Conservation (phyloP, 1,140 invertebrate species). For the Bilobella aurantiaca region DNA sequence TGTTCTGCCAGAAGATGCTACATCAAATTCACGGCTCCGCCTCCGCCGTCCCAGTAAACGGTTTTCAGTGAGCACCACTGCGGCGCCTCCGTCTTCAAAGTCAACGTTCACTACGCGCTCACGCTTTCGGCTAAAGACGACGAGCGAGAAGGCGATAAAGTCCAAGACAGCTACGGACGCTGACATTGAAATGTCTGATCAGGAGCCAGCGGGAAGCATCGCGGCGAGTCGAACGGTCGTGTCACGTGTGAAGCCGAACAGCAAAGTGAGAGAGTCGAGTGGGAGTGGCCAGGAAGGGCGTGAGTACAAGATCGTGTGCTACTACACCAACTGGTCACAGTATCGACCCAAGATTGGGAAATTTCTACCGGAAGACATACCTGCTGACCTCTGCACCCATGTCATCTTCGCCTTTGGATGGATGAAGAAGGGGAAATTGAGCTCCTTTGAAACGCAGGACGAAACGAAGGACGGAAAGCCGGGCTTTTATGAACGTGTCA, state of each 20-base stretch:
- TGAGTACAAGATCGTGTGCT: conserved; percentile 60
- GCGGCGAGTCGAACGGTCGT: background rate
- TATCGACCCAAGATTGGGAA: conserved; percentile 86
- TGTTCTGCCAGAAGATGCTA: background rate
- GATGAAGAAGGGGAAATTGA: conserved; percentile 87
- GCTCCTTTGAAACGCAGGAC: conserved; percentile 83
- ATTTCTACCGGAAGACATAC: conserved; percentile 87
- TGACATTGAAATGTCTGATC: conserved; percentile 45
- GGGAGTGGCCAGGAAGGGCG: background rate
- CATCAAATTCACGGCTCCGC: background rate
- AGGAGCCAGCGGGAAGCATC: conserved; percentile 40
- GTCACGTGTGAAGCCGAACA: background rate
- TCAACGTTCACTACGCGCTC: background rate
- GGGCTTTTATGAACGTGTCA: conserved; percentile 75
- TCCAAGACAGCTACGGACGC: conserved; percentile 44
- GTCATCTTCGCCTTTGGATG: conserved; percentile 92
- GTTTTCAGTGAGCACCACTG: background rate
- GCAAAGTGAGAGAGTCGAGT: background rate
- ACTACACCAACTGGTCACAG: conserved; percentile 96
- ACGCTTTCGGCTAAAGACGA: background rate
- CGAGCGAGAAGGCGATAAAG: background rate
- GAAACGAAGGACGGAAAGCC: conserved; percentile 84
- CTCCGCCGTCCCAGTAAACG: background rate
- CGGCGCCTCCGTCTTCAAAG: background rate
- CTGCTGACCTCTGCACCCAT: conserved; percentile 89